These are phyloP conservation scores for Hydrophis major DNA, from an alignment of 2,797 vertebrate species.

Conservation along the genomic window DNA sequence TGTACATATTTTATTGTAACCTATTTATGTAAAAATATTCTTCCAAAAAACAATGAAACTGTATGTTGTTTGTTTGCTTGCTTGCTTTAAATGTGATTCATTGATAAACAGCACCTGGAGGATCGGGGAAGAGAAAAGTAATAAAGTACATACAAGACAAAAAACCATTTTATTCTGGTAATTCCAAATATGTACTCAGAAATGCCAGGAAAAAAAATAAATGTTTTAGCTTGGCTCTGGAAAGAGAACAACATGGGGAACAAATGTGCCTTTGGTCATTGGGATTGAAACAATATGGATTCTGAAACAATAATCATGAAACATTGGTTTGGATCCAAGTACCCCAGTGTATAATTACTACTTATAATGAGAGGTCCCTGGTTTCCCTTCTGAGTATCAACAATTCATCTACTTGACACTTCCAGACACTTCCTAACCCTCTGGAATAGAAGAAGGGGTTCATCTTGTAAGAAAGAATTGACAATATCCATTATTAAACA, in stretches of 20 bases:
- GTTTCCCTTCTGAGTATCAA: background rate
- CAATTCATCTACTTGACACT: background rate
- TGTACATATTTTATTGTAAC: background rate
- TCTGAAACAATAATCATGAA: background rate
- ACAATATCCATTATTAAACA: background rate
- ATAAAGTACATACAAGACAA: background rate
- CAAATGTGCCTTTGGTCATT: background rate
- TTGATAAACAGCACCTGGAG: background rate
- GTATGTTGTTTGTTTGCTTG: background rate
- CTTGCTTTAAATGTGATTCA: background rate
- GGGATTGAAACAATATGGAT: background rate
- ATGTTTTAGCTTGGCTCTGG: background rate
- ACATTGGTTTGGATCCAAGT: background rate
- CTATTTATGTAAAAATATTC: background rate
- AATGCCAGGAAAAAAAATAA: background rate
- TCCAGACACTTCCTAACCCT: background rate
- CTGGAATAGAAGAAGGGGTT: background rate
- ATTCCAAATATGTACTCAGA: background rate
- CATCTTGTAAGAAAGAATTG: background rate
- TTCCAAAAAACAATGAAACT: background rate
- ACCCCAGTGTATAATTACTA: background rate
- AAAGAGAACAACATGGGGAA: background rate
- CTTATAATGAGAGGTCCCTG: background rate
- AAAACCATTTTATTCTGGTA: background rate
- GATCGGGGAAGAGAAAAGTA: background rate